Base-by-base conservation (phyloP, 2,888 invertebrate genomes). In the Protonemura montana region DNA sequence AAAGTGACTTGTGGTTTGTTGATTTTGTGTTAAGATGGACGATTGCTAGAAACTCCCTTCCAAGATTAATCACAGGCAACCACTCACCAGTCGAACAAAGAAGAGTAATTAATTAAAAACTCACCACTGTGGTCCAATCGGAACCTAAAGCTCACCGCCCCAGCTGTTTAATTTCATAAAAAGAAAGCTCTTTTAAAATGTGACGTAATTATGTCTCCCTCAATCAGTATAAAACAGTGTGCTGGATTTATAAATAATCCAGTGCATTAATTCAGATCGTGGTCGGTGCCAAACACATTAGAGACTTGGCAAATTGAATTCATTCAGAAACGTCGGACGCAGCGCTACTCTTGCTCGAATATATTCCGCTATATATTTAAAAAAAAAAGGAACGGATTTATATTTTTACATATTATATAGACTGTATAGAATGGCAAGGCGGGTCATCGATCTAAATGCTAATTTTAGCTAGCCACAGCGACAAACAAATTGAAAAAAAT, bases 391-490 rank as follows among this genome's bases (percentile, higher is more conserved):
- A 59, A 59, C 59, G 59, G 59, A 59, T 59, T 59, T 59, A 16
- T 59, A 59, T 59, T 59, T 59, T 59, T 59, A 59, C 59, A 59
- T 59, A 59, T 21, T 21, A 59, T 21, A 59, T 59, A 21, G 7
- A 13, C 6, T 59, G 21, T 59, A 59, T 59, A 59, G 59, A 59
- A 59, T 59, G 59, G 59, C 59, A 59, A 59, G 59, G 59, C 59
- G 78, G 78, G 78, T 78, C 78, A 78, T 78, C 78, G 78, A 27
- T 78, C 78, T 78, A 78, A 78, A 78, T 78, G 78, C 78, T 78
- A 78, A 78, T 78, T 78, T 78, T 78, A 78, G 78, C 28, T 28
- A 28, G 26, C 78, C 78, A 26, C 25, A 26, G 78, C 78, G 78
- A 78, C 10, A 78, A 5, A 28, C 78, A 78, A 26, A 78, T 27